Base-by-base conservation (phyloP, 2,888 invertebrate species). In the Liposcelis brunnea region DNA sequence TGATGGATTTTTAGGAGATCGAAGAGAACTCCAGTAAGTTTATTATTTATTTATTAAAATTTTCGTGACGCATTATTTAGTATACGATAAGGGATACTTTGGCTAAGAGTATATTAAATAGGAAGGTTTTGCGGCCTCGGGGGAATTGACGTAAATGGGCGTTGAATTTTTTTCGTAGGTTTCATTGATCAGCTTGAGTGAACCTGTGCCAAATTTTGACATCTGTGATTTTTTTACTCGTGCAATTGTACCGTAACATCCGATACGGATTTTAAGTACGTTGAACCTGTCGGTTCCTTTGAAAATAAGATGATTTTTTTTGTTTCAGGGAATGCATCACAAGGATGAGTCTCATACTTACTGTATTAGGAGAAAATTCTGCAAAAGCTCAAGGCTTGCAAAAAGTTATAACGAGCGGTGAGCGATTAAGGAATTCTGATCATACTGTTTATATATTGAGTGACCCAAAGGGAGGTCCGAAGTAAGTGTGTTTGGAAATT, bases 391-490 rank as follows among this genome's bases (percentile, higher is more conserved):
- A 85, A 61, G 80, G 77, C 2, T 67, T 85, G 2, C 72, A 65
- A 52, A 79, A 76, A 56, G 71, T 79, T 1, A 80, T 85, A 52
- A 85, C 84, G 16, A 77, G 77, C 1, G 71, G 79, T 0, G 72
- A 77, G 15, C 75, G 77, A 54, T 61, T 84, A 34, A 55, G 76
- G 59, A 69, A 72, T 60, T 63, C 71, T 50, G 68, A 74, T 51
- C 71, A 74, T 48, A 60, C 60, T 42, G 56, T 74, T 43, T 74
- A 73, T 53, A 56, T 74, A 5, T 61, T 74, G 18, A 60, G 68
- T 26, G 73, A 74, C 55, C 58, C 56, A 36, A 57, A 57, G 40
- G 68, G 63, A 45, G 70, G 70, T 40, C 69, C 68, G 50, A 67
- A 69, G 78, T 78, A 66, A 72, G 69, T 63, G 36, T 44, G 8